A percentile compares a stretch with the other conserved stretches of the same genome.
Conservation (phyloP, 2,888 invertebrate genomes). For the Linnaemya tessellans region DNA sequence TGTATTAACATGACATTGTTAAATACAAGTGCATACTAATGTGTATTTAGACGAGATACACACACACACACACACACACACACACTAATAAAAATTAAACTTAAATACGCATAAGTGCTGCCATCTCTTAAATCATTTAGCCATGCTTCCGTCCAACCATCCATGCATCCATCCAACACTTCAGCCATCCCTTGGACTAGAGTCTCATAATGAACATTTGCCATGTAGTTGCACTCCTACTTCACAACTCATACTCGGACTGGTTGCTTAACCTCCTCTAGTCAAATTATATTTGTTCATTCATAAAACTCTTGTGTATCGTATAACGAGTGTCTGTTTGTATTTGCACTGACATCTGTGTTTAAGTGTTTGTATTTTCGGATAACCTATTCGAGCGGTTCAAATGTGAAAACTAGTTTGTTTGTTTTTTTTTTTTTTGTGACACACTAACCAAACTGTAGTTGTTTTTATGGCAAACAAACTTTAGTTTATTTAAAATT, state of each 20-base stretch:
- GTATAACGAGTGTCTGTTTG: slow-evolving; percentile 23
- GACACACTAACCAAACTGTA: slow-evolving; percentile 10
- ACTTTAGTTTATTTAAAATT: slow-evolving; percentile 27
- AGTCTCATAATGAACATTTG: slow-evolving; percentile 56
- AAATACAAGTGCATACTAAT: background rate
- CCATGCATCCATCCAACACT: slow-evolving; percentile 15
- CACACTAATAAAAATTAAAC: slow-evolving; percentile 29
- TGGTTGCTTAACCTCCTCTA: slow-evolving; percentile 32
- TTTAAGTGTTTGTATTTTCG: slow-evolving; percentile 13
- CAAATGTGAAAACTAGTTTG: slow-evolving; percentile 12
- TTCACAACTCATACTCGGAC: slow-evolving; percentile 20
- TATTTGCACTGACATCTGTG: slow-evolving; percentile 32
- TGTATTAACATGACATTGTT: slow-evolving; percentile 40
- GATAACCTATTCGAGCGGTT: slow-evolving; percentile 24
- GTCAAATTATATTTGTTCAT: slow-evolving; percentile 65
- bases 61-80: too few species aligned
- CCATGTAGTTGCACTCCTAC: slow-evolving; percentile 32
- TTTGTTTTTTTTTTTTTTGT: background rate
- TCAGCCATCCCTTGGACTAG: slow-evolving; percentile 8
- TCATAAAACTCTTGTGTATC: slow-evolving; percentile 53
- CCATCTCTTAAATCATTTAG: background rate
- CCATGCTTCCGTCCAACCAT: background rate
- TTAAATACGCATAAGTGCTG: slow-evolving; percentile 15
- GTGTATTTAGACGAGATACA: slow-evolving; percentile 20
- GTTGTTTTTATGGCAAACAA: background rate